Conservation (phyloP, 2,888 invertebrate genomes). For the Agrotis ipsilon region DNA sequence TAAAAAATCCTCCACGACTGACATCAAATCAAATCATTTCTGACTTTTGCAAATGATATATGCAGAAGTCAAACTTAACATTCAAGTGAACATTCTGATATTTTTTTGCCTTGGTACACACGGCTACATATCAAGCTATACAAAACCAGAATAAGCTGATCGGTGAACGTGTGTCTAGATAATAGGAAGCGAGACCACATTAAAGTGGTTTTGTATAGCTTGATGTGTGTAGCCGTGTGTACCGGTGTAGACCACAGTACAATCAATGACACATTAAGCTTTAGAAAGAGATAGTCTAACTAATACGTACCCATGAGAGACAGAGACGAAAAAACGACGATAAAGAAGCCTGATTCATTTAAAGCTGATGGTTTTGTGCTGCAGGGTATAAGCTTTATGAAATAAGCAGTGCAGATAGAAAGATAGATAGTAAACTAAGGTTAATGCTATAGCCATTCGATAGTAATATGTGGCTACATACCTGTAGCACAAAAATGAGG, state of each 20-base stretch:
- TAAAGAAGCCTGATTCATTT: background rate
- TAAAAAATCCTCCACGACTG: background rate
- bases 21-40: too few relatives aligned
- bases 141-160: too few relatives aligned
- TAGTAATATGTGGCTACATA: constrained; percentile 6
- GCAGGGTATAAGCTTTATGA: background rate
- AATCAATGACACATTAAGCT: background rate
- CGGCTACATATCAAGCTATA: too few relatives aligned
- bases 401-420: background rate
- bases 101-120: background rate
- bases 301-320: background rate
- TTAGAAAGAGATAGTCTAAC: background rate
- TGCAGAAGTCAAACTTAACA: background rate
- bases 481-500: constrained; percentile 1
- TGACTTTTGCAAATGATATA: too few relatives aligned
- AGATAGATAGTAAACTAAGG: background rate
- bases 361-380: background rate
- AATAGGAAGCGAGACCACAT: too few relatives aligned
- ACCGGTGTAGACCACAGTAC: too few relatives aligned
- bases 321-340: background rate
- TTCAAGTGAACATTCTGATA: background rate
- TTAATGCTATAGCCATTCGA: background rate
- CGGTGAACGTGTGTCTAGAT: too few relatives aligned
- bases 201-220: too few relatives aligned
- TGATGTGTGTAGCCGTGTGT: too few relatives aligned